Base-by-base conservation (phyloP, 2,113 vertebrate genomes). In the Limanda limanda region DNA sequence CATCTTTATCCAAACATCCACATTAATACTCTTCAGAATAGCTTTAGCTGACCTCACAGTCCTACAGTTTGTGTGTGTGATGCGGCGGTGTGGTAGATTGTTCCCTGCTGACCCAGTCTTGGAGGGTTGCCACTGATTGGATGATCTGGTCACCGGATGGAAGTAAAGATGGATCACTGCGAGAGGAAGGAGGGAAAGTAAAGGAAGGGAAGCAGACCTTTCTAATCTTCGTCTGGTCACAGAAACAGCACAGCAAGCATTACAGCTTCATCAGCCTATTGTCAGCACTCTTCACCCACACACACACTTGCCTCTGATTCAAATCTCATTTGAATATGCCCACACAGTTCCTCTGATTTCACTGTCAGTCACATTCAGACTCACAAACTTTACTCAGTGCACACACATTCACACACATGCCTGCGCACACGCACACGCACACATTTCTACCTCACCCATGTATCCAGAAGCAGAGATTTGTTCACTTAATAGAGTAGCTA, bases 211-310 rank as follows among this genome's bases (percentile, higher is more conserved):
- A 61, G 55, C 4, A 15, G 40, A 31, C 76, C 59, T 71, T 82
- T 81, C 52, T 78, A 68, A 79, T 91, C 61, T 71, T 60, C 66
- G 27, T 80, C 72, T 85, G 68, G 25, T 79, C 79, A 79, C 57
- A 72, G 60, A 74, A 87, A 76, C 65, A 25, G 73, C 75, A 62
- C 13, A 78, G 72, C 75, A 71, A 81, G 76, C 70, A 65, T 18
- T 66, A 66, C 64, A 55, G 82, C 81, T 88, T 75, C 64, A 85
- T 82, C 61, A 2, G 68, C 62, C 57, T 40, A 11, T 67, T 84
- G 80, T 88, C 88, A 87, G 84, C 85, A 76, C 57, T 83, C 76
- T 79, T 63, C 66, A 58, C 47, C 18, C 69, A 40, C 31, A n/a
- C 55, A 40, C 52, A 72, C 52, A 31, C 35, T 24, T 42, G 18